Evolutionary conservation across 2,888 invertebrate species (phyloP), one percentile per base, ranked within the genome.

Genomic region (Acleris cristana): DNA sequence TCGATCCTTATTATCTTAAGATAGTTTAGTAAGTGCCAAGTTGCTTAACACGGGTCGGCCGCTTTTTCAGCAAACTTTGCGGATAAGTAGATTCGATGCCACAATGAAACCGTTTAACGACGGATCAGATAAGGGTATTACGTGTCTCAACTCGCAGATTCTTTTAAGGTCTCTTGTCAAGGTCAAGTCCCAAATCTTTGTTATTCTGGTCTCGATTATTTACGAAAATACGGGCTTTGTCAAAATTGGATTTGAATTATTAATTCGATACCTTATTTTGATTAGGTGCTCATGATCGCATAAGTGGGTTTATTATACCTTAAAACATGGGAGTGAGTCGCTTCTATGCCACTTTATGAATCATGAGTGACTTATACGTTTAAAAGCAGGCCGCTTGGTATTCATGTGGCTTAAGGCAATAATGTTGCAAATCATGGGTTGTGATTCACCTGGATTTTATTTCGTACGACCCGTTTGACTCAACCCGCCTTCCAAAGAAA

Each of bases 1-100:
- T 81, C 79, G 80, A 87, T 87, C 84, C 84, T 82, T 86, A 86
- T 87, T 87, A 86, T 87, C 87, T 85, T 87, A 85, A 86, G 84
- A 87, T 84, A 85, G 86, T 88, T 88, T 85, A 87, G 86, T 79
- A 79, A 83, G 85, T 83, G 83, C 82, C 80, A 85, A 85, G 80
- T 81, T 84, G 79, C 80, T 81, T 84, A 84, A 84, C 80, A 79
- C 73, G 80, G 80, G 79, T 81, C 78, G 75, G 74, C 64, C 70
- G 73, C 76, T 81, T 79, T 81, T 79, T 81, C 74, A 78, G 78
- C 72, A 74, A 76, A 79, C 74, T 78, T 74, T 64, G 73, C 71
- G 68, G 71, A 71, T 74, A 71, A 40, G 40, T 72, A 72, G n/a
- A 66, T 70, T 70, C 65, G 23, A 60, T 40, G 61, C 71, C 64